Conservation (phyloP, 2,113 vertebrate genomes). For the Chauna torquata region DNA sequence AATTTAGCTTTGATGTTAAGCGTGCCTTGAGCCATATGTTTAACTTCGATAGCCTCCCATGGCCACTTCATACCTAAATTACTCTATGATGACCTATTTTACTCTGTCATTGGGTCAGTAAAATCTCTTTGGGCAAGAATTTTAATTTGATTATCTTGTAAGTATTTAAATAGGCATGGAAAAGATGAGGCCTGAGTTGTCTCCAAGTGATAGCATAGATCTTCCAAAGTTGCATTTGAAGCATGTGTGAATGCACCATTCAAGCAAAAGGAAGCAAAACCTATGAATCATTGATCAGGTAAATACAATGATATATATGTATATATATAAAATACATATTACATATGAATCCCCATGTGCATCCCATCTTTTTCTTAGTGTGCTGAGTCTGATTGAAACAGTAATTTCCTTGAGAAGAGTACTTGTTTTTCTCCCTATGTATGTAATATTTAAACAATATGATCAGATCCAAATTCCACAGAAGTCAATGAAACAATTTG, state of each 20-base stretch:
- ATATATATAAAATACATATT: neutral
- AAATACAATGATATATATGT: neutral
- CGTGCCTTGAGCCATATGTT: slow-evolving; percentile 13
- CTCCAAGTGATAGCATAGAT: neutral
- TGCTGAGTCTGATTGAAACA: neutral
- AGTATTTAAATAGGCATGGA: neutral
- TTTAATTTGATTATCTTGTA: neutral
- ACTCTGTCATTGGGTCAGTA: neutral
- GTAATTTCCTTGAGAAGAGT: neutral
- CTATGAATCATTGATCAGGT: neutral
- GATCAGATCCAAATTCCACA: neutral
- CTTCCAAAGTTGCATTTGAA: neutral
- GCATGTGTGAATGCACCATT: neutral
- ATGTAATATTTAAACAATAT: neutral
- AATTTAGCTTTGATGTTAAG: neutral
- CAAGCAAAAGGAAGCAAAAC: neutral
- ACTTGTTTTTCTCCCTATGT: neutral
- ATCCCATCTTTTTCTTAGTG: neutral
- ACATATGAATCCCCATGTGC: neutral
- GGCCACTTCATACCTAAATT: neutral
- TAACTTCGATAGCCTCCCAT: neutral
- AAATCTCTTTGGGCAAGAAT: neutral
- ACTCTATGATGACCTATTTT: neutral
- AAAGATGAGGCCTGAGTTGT: neutral
- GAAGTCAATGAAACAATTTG: neutral